phyloP scores from a whole-genome alignment of 2,888 invertebrate species.

The Drosophila prolongata region DNA sequence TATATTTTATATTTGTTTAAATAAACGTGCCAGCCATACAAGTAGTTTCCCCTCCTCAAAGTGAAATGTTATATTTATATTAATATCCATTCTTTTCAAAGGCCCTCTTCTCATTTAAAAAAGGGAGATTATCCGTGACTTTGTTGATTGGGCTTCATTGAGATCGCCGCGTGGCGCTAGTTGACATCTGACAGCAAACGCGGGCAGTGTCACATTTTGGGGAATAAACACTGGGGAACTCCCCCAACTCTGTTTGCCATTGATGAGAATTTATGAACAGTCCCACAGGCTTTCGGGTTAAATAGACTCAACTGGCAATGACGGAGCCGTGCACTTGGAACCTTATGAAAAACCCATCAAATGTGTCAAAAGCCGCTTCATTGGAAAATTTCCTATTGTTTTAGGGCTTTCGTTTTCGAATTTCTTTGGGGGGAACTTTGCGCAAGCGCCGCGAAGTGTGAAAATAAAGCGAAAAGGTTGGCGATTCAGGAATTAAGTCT shows the following conservation, averaged over 20 bases:
- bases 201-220: slow-evolving; percentile 30
- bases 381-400: slow-evolving; percentile 51
- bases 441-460: slow-evolving; percentile 66
- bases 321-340: slow-evolving; percentile 26
- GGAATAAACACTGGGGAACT: slow-evolving; percentile 6
- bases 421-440: slow-evolving; percentile 21
- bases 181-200: slow-evolving; percentile 71
- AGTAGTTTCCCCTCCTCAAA: neutral
- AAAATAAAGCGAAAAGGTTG: slow-evolving; percentile 58
- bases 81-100: neutral
- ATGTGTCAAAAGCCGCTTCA: slow-evolving; percentile 64
- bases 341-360: slow-evolving; percentile 47
- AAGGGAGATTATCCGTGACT: slow-evolving; percentile 51
- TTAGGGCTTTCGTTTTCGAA: slow-evolving; percentile 18
- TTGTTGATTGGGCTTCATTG: slow-evolving; percentile 67
- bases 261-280: slow-evolving; percentile 73
- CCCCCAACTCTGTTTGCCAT: slow-evolving; percentile 35
- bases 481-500: slow-evolving; percentile 12
- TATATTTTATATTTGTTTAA: neutral
- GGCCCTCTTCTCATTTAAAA: slow-evolving; percentile 1
- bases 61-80: slow-evolving; percentile 11
- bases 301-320: slow-evolving; percentile 52
- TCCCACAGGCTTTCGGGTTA: slow-evolving; percentile 40
- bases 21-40: neutral
- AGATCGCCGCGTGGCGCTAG: slow-evolving; percentile 74